Evolutionary conservation across 2,113 vertebrate species (phyloP).

Genomic region (Antechinus flavipes): DNA sequence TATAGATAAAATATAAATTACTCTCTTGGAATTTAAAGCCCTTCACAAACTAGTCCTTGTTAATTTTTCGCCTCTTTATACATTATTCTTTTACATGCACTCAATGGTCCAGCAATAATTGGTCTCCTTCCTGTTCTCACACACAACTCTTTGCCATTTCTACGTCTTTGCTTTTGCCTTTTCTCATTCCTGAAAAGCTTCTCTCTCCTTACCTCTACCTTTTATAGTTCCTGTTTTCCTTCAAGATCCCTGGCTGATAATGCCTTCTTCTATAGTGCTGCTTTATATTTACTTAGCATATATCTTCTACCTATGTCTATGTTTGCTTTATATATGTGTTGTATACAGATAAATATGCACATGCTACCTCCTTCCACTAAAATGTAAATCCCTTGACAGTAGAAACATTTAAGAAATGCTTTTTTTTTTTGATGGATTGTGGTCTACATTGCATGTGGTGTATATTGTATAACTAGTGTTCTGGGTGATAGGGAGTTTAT

Average conservation of each 20-base stretch:
- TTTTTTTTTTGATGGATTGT: neutral
- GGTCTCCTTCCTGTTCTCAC: neutral
- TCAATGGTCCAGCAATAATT: neutral
- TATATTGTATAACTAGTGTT: neutral
- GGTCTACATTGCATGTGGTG: neutral
- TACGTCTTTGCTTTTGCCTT: neutral
- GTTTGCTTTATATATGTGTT: neutral
- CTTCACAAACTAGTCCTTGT: neutral
- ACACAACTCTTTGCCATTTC: neutral
- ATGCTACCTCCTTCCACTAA: neutral
- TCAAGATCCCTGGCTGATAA: neutral
- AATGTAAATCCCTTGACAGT: neutral
- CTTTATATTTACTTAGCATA: neutral
- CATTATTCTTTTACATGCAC: neutral
- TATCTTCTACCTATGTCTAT: neutral
- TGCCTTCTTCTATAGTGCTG: neutral
- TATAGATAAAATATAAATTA: neutral
- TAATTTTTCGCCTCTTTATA: neutral
- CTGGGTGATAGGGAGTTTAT: neutral
- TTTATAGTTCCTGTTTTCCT: neutral
- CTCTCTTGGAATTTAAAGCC: neutral
- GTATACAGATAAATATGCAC: neutral
- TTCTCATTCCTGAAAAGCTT: neutral
- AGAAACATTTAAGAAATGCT: neutral
- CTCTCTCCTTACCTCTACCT: neutral